These are phyloP conservation scores for Chironomus striatipennis DNA, from an alignment of 1,140 invertebrate species.

Conservation along the genomic window DNA sequence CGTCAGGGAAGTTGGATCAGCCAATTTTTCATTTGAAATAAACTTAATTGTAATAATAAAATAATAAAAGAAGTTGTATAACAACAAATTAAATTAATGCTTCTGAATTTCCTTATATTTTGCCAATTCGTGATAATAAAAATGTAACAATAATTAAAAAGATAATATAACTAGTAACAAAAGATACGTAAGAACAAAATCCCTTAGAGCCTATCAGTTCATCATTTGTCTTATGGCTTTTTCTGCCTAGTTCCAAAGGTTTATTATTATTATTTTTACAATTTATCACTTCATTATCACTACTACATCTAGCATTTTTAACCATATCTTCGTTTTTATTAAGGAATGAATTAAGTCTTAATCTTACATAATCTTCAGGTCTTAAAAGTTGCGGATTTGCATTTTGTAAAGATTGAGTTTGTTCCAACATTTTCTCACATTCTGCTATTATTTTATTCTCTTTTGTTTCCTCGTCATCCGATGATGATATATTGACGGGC, in stretches of 20 bases:
- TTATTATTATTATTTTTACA: not conserved
- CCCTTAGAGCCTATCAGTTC: not conserved
- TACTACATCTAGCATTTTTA: constrained; percentile 11
- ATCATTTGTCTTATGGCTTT: not conserved
- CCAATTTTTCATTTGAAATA: too few relatives aligned
- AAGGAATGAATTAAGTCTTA: constrained; percentile 16
- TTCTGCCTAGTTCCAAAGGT: not conserved
- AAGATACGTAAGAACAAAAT: not conserved
- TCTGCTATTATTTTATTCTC: constrained; percentile 34
- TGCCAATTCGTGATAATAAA: constrained; percentile 26
- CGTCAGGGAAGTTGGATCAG: too few relatives aligned
- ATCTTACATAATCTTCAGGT: constrained; percentile 40
- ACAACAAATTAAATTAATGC: not conserved
- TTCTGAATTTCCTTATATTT: constrained; percentile 5
- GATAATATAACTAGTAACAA: not conserved
- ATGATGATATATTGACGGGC: constrained; percentile 30
- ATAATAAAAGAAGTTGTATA: not conserved
- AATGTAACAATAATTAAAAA: constrained; percentile 20
- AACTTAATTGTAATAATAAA: not conserved
- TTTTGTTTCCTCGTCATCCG: constrained; percentile 37
- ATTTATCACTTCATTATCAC: not conserved
- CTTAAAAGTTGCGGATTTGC: constrained; percentile 32
- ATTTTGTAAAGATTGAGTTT: constrained; percentile 36
- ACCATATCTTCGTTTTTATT: not conserved
- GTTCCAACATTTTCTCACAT: constrained; percentile 35